Evolutionary conservation across 2,888 invertebrate genomes (phyloP), one percentile per base, ranked within the genome.

Genomic region (Meloe dianella): DNA sequence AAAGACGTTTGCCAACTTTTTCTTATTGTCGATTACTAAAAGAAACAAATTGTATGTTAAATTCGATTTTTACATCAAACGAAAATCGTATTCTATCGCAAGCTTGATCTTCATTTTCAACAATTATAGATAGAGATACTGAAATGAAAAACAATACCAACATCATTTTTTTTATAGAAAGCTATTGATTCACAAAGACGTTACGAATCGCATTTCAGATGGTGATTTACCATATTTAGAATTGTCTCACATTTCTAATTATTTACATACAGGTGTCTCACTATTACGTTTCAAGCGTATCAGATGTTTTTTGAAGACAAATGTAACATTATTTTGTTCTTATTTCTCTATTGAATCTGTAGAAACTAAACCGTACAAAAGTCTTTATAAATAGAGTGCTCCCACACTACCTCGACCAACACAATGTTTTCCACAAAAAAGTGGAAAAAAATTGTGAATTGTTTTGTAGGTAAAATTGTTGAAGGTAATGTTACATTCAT

Each of bases 1-100:
- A 62, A 65, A 51, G 51, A 38, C 60, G n/a, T 57, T 62, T 65
- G 17, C n/a, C 41, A 62, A 68, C 27, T 4, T 57, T 64, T 67
- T 64, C 64, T 60, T 32, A 30, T 47, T 51, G 47, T 22, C 22
- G 4, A 12, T 22, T 22, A 51, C 22, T 10, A 7, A 17, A 41
- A 12, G 14, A 35, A 12, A 35, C 14, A 35, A 35, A 27, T 27
- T 27, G 27, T 4, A n/a, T n/a, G 27, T 3, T 3, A 27, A 27
- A 27, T 4, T 27, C 27, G 2, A 27, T 27, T 27, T 27, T 27
- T 4, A 27, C 27, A 27, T 27, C 27, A 27, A 27, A 27, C 27
- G 27, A 27, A 4, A 27, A 27, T 27, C 2, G 27, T 27, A 4
- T 2, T 27, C 27, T 27, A 27, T 27, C 27, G 2, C 27, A 27